These are phyloP conservation scores for Tor tambroides DNA, from an alignment of 2,113 vertebrate species.

Conservation along the genomic window DNA sequence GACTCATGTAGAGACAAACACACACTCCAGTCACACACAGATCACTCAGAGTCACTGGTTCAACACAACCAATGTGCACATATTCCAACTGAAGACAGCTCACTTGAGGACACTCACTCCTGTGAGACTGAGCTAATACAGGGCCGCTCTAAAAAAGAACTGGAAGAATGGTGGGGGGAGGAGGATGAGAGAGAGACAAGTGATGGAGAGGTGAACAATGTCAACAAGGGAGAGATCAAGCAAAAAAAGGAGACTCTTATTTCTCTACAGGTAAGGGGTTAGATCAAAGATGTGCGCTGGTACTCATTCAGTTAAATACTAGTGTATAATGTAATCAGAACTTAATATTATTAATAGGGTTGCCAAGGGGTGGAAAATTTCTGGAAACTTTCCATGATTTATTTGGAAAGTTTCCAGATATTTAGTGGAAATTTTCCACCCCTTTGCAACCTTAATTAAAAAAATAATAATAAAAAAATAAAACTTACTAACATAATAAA, in stretches of 20 bases:
- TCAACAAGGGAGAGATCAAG: constrained; percentile 54
- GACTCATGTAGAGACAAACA: constrained; percentile 56
- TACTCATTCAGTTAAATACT: background rate
- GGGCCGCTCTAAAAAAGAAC: constrained; percentile 25
- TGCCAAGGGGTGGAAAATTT: background rate
- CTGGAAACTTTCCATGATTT: background rate
- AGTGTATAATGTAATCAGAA: background rate
- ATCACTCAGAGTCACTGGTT: background rate
- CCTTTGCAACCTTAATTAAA: no score
- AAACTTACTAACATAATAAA: background rate
- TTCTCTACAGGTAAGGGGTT: constrained; percentile 43
- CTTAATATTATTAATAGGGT: background rate
- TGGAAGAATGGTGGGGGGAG: constrained; percentile 56
- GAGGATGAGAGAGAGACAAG: constrained; percentile 66
- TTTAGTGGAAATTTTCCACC: no score
- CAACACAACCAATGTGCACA: constrained; percentile 5
- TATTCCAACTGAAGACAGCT: constrained; percentile 19
- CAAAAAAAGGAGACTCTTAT: constrained; percentile 12
- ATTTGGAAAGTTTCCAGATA: no score
- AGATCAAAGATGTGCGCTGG: background rate
- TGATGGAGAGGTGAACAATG: constrained; percentile 61
- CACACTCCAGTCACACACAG: constrained; percentile 53
- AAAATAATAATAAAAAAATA: background rate
- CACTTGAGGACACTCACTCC: constrained; percentile 22
- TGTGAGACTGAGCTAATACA: constrained; percentile 6